Evolutionary conservation across 2,113 vertebrate genomes (phyloP).

Genomic region (Ramphastos sulfuratus): DNA sequence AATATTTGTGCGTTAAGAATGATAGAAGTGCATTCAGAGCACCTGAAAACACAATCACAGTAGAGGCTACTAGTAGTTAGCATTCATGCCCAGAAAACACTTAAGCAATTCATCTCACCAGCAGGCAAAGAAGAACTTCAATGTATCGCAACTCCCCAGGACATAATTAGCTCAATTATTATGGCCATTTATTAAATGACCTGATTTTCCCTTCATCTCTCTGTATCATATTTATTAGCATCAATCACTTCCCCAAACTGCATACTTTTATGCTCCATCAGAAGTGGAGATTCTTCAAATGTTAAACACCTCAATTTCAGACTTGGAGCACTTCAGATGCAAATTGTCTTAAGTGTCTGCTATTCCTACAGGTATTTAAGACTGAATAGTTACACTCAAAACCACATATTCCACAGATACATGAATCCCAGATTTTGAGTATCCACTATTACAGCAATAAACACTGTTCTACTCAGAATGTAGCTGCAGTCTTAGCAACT

Average conservation of each 20-base stretch:
- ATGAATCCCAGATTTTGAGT: not conserved
- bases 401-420: not conserved
- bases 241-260: constrained; percentile 66
- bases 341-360: not conserved
- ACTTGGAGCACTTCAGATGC: not conserved
- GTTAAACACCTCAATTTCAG: constrained; percentile 62
- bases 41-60: not conserved
- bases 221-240: constrained; percentile 63
- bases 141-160: constrained; percentile 64
- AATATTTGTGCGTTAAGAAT: not conserved
- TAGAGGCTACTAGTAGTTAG: not conserved
- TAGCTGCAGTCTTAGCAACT: not conserved
- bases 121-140: constrained; percentile 55
- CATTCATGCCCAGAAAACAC: not conserved
- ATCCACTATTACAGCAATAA: not conserved
- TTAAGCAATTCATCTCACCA: constrained; percentile 16
- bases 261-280: constrained; percentile 48
- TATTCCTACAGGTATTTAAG: not conserved
- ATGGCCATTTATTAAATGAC: constrained; percentile 69
- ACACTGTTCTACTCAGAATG: not conserved
- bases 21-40: not conserved
- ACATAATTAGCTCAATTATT: constrained; percentile 76
- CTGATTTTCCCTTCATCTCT: constrained; percentile 70
- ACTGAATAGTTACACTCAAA: not conserved
- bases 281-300: constrained; percentile 31